Percentiles rank a stretch among this genome's conserved stretches.
These are phyloP conservation scores for Vollenhovia emeryi DNA, from an alignment of 1,140 invertebrate genomes.

Conservation along the genomic window DNA sequence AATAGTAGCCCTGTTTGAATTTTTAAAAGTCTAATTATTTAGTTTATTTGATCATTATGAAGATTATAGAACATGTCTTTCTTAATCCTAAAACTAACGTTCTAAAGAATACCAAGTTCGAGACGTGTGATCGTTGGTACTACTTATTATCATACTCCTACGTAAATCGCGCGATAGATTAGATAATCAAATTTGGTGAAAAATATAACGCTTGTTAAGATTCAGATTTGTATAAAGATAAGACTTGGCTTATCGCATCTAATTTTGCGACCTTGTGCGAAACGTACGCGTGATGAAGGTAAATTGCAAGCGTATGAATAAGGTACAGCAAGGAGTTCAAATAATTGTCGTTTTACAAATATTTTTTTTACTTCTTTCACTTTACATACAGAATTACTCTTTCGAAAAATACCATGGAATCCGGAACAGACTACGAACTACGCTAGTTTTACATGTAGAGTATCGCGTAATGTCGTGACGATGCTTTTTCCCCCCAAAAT, in stretches of 20 bases:
- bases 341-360: neutral
- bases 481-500: neutral
- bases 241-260: neutral
- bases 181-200: neutral
- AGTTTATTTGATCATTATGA: neutral
- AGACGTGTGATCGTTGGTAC: too few relatives aligned
- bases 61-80: neutral
- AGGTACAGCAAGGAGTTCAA: neutral
- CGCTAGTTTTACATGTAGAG: neutral
- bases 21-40: neutral
- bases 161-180: neutral
- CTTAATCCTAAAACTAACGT: neutral
- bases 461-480: neutral
- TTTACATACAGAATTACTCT: neutral
- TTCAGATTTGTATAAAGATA: neutral
- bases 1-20: neutral
- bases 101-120: neutral
- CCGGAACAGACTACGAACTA: neutral
- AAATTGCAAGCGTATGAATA: neutral
- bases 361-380: conserved; percentile 11
- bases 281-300: neutral
- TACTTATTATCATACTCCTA: neutral
- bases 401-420: neutral
- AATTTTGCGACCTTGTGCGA: neutral
- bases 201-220: neutral